A percentile compares a stretch with the other conserved stretches of the same genome.
phyloP scores from a whole-genome alignment of 2,113 vertebrate species.

The Tetrao urogallus region DNA sequence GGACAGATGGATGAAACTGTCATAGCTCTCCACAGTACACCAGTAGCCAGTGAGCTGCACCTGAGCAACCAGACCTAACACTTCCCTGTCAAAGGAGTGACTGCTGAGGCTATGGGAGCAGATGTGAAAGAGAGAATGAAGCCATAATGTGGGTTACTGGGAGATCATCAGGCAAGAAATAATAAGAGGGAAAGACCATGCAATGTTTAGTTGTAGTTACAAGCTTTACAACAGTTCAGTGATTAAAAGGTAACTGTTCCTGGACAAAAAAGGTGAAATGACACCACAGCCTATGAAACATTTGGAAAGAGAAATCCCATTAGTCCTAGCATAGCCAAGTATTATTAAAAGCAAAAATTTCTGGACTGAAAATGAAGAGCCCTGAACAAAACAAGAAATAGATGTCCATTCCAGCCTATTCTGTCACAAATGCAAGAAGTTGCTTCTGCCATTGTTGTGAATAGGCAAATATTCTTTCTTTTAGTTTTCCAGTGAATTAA shows the following conservation, averaged over 20 bases:
- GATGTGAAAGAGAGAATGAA: neutral
- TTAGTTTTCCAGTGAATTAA: neutral
- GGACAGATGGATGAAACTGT: rapidly evolving
- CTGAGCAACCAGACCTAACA: rapidly evolving
- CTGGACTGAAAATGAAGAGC: neutral
- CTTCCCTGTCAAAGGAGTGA: neutral
- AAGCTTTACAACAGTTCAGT: rapidly evolving
- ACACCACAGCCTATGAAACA: neutral
- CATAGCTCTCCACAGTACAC: rapidly evolving
- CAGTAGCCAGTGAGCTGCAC: neutral
- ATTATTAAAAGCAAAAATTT: neutral
- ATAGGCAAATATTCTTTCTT: neutral
- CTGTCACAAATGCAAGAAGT: neutral
- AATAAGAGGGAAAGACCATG: neutral
- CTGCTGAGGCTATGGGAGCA: neutral
- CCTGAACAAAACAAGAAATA: neutral
- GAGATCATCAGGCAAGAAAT: neutral
- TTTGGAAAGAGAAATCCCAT: neutral
- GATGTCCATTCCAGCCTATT: neutral
- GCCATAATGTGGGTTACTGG: neutral
- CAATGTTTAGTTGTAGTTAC: neutral
- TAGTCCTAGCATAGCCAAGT: neutral
- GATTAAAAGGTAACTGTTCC: neutral
- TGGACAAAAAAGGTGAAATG: neutral
- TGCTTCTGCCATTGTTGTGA: neutral